phyloP scores from a whole-genome alignment of 2,113 vertebrate genomes.

The Ailurus styani region DNA sequence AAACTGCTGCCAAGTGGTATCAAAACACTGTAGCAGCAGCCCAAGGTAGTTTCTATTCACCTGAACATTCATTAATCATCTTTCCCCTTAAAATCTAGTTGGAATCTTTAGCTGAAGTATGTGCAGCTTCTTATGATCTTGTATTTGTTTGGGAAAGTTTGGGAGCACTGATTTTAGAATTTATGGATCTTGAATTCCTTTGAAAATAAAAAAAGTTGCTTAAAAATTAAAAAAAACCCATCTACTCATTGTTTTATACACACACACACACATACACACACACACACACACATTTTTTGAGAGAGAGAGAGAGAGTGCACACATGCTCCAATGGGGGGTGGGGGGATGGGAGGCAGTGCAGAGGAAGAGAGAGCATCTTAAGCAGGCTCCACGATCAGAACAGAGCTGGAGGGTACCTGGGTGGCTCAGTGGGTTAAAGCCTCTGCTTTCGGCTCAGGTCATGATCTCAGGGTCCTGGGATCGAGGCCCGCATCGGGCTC shows the following conservation, averaged over 20 bases:
- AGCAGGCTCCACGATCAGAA: background rate
- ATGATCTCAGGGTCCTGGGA: too few relatives aligned
- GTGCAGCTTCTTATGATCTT: background rate
- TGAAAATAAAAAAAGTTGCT: background rate
- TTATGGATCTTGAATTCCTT: background rate
- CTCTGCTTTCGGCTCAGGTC: too few relatives aligned
- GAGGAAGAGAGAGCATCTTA: background rate
- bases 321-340: background rate
- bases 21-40: slow-evolving; percentile 74
- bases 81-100: background rate
- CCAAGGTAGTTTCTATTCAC: slow-evolving; percentile 66
- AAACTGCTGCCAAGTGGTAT: slow-evolving; percentile 68
- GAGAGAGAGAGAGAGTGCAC: background rate
- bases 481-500: too few relatives aligned
- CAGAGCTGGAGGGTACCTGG: background rate
- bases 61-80: slow-evolving; percentile 68
- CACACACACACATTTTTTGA: too few relatives aligned
- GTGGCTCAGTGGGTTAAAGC: too few relatives aligned
- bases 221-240: background rate
- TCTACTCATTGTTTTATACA: too few relatives aligned
- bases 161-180: background rate
- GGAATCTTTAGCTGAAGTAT: background rate
- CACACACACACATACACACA: too few relatives aligned
- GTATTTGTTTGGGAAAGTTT: background rate
- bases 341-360: background rate